These are phyloP conservation scores for Polietes domitor DNA, from an alignment of 2,888 invertebrate genomes.

Conservation along the genomic window DNA sequence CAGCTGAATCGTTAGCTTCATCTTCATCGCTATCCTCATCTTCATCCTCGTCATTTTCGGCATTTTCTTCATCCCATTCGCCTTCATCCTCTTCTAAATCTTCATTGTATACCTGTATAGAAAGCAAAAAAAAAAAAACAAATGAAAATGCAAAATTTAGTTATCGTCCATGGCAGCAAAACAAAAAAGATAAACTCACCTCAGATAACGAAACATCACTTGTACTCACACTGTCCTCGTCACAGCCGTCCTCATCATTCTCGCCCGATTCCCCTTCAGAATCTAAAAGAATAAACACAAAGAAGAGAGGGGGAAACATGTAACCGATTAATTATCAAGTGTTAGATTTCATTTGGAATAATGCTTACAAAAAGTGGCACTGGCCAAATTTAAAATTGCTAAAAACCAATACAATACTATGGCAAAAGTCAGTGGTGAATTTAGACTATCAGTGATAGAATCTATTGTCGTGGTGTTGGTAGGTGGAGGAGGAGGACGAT, in stretches of 20 bases:
- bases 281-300: constrained; percentile 70
- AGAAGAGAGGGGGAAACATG: constrained; percentile 72
- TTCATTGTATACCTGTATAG: constrained; percentile 80
- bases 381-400: constrained; percentile 79
- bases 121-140: neutral
- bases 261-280: constrained; percentile 68
- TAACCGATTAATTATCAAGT: constrained; percentile 72
- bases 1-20: constrained; percentile 73
- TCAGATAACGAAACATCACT: constrained; percentile 80
- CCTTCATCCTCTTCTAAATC: constrained; percentile 84
- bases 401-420: constrained; percentile 79
- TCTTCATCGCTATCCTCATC: constrained; percentile 80
- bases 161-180: neutral
- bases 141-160: neutral
- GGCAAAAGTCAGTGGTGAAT: constrained; percentile 72
- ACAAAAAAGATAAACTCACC: constrained; percentile 69
- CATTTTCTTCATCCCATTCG: constrained; percentile 85
- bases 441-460: constrained; percentile 44
- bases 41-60: constrained; percentile 82
- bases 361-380: constrained; percentile 79
- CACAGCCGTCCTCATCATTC: constrained; percentile 80
- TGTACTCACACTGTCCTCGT: constrained; percentile 82
- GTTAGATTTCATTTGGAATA: constrained; percentile 54
- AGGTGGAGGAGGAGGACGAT: neutral
- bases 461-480: constrained; percentile 24